These are phyloP conservation scores for Benitochromis conjunctus DNA, from an alignment of 2,113 vertebrate species.

Conservation along the genomic window DNA sequence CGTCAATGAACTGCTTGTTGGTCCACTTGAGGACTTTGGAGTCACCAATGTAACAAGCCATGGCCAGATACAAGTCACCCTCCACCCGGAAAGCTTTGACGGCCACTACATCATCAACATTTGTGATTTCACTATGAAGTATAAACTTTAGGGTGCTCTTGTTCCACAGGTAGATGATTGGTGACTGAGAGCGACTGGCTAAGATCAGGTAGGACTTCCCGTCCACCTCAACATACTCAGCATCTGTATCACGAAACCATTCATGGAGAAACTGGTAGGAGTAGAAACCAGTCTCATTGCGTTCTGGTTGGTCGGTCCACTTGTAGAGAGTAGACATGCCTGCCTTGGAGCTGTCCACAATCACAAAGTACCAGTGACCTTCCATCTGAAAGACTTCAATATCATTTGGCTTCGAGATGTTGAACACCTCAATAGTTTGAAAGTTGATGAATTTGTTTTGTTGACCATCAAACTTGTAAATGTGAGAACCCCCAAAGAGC, in stretches of 20 bases:
- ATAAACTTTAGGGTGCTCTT: conserved; percentile 88
- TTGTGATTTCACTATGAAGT: conserved; percentile 83
- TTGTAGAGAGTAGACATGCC: conserved; percentile 94
- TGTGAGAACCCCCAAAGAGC: conserved; percentile 93
- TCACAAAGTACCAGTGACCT: conserved; percentile 87
- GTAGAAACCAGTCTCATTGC: conserved; percentile 90
- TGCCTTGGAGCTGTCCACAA: conserved; percentile 96
- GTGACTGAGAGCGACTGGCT: conserved; percentile 90
- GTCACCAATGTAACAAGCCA: conserved; percentile 95
- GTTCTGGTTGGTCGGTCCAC: conserved; percentile 73
- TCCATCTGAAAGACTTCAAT: conserved; percentile 94
- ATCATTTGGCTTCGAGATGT: conserved; percentile 96
- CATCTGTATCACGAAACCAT: conserved; percentile 96
- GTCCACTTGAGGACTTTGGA: conserved; percentile 93
- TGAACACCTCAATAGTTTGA: conserved; percentile 91
- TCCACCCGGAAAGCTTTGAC: conserved; percentile 88
- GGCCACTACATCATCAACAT: conserved; percentile 88
- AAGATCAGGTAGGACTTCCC: conserved; percentile 88
- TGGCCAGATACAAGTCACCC: conserved; percentile 81
- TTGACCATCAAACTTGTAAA: conserved; percentile 92
- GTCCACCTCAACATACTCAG: conserved; percentile 85
- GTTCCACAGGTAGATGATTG: conserved; percentile 93
- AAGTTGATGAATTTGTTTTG: conserved; percentile 96
- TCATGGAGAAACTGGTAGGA: conserved; percentile 93
- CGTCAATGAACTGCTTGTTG: conserved; percentile 86